Base-by-base conservation (phyloP, 2,888 invertebrate species). In the Yponomeuta cagnagella region DNA sequence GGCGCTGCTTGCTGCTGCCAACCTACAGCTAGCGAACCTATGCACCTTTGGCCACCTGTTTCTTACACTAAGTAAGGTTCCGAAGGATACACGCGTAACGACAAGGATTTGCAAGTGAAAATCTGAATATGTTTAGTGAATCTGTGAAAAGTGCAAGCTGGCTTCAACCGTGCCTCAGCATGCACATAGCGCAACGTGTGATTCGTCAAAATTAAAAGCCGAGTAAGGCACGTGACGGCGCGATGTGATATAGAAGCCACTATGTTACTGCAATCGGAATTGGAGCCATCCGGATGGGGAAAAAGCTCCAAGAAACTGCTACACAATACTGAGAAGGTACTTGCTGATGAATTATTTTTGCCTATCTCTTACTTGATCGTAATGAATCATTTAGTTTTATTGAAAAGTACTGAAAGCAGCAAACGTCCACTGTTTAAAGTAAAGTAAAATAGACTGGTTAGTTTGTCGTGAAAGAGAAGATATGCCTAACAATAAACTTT, bases 1-100 rank as follows among this genome's bases (percentile, higher is more conserved):
- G 82, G 78, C 69, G 58, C 58, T 52, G 10, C 33, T 9, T 15
- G 48, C 48, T 12, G 48, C 23, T 52, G 30, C 3, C n/a, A 52
- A 30, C 10, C 65, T 10, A 33, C 65, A 31, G 31, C 10, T 30
- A 33, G 65, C n/a, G 31, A 6, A 8, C 65, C 10, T 33, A 9
- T 31, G 65, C 23, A 65, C 12, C 33, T 31, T 2, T 65, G 10
- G 15, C n/a, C 23, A 15, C 63, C 65, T 65, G 31, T 3, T 12
- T 15, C 52, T 15, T 58, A 12, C 15, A 8, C 5, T 15, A 52
- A 3, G 5, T 58, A 6, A 58, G 15, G 52, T 6, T 15, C 15
- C 52, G 15, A 58, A 58, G 15, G 52, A 58, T 15, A 58, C 12
- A 58, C 12, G 52, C 12, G 52, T 52, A 2, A 52, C 2, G 12